A percentile compares a stretch with the other conserved stretches of the same genome.
Evolutionary conservation across 1,140 invertebrate genomes (phyloP).

Genomic region (Lethocerus indicus): DNA sequence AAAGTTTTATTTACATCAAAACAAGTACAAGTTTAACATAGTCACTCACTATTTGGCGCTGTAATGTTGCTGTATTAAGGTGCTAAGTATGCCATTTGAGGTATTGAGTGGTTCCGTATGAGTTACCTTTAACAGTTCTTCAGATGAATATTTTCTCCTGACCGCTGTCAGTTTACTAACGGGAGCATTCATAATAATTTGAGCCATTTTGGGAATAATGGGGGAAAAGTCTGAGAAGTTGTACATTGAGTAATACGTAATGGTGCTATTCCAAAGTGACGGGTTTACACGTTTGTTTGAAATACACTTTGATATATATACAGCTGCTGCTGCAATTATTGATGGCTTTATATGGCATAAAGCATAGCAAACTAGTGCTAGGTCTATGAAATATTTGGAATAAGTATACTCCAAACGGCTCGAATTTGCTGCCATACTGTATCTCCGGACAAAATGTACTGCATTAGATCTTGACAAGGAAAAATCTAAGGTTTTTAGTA

Average conservation of each 20-base stretch:
- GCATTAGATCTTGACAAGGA: background rate
- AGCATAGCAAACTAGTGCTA: background rate
- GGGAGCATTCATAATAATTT: too few species aligned
- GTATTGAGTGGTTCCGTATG: too few species aligned
- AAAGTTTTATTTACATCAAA: too few species aligned
- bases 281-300: background rate
- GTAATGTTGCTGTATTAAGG: too few species aligned
- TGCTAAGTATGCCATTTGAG: too few species aligned
- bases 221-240: background rate
- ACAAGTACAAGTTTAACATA: too few species aligned
- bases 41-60: too few species aligned
- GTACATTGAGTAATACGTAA: slow-evolving; percentile 2
- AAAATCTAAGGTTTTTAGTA: slow-evolving; percentile 1
- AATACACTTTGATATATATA: slow-evolving; percentile 4
- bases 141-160: too few species aligned
- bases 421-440: slow-evolving; percentile 6
- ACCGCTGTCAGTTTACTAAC: too few species aligned
- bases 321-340: slow-evolving; percentile 3
- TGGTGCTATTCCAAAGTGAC: background rate
- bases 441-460: slow-evolving; percentile 4
- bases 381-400: slow-evolving; percentile 8
- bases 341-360: slow-evolving; percentile 1
- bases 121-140: too few species aligned
- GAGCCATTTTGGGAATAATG: too few species aligned
- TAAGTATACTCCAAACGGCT: slow-evolving; percentile 3